A percentile compares a stretch with the other conserved stretches of the same genome.
Conservation (phyloP, 1,140 invertebrate genomes). For the Megathymus violae region DNA sequence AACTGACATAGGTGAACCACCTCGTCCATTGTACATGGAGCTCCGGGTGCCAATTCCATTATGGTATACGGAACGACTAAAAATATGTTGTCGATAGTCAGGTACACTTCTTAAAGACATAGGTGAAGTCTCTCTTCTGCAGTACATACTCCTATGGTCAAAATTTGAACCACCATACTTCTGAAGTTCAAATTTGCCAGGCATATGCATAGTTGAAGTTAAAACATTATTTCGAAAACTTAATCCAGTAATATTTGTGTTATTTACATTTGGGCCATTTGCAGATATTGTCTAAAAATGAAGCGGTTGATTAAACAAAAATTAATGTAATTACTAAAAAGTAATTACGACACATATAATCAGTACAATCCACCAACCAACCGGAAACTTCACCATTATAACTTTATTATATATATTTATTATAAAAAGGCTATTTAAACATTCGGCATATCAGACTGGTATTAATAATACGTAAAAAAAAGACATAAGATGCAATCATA, state of each 20-base stretch:
- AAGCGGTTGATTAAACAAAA: conserved; percentile 1
- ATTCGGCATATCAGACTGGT: too few species aligned
- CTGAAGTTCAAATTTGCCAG: conserved; percentile 42
- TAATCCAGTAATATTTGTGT: conserved; percentile 39
- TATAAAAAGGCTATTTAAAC: too few species aligned
- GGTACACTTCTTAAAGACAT: conserved; percentile 60
- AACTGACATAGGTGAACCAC: conserved; percentile 61
- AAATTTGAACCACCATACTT: conserved; percentile 41
- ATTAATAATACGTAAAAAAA: too few species aligned
- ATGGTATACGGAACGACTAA: conserved; percentile 44
- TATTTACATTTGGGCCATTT: conserved; percentile 50
- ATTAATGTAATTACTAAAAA: conserved; percentile 3
- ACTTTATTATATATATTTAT: too few species aligned
- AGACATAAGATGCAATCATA: too few species aligned
- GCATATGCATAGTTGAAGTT: conserved; percentile 44
- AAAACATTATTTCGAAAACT: conserved; percentile 47
- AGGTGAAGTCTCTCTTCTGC: conserved; percentile 57
- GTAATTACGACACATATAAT: too few species aligned
- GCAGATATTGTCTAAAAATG: conserved; percentile 49
- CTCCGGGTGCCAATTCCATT: conserved; percentile 48
- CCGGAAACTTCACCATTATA: too few species aligned
- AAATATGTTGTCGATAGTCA: conserved; percentile 45
- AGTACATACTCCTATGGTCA: conserved; percentile 53
- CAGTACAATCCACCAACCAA: too few species aligned
- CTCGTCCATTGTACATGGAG: conserved; percentile 57